Evolutionary conservation across 2,113 vertebrate species (phyloP).

Genomic region (Bagarius yarrelli): DNA sequence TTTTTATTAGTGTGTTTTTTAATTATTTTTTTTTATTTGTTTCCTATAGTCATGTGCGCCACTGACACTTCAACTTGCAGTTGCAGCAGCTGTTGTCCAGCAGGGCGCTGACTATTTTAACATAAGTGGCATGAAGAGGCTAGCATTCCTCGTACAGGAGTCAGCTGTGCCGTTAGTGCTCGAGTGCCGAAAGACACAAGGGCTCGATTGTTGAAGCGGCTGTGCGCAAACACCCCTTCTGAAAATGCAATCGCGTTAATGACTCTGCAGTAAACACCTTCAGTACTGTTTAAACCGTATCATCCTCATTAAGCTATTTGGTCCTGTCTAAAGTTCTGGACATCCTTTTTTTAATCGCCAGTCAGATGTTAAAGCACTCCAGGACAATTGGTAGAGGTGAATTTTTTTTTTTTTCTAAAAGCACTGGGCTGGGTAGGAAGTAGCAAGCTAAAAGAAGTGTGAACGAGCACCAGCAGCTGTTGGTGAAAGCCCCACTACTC

Average conservation of each 20-base stretch:
- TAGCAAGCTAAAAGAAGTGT: conserved; percentile 27
- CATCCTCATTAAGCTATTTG: background rate
- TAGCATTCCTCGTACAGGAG: conserved; percentile 62
- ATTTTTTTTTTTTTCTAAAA: background rate
- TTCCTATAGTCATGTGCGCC: background rate
- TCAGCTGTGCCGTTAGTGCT: conserved; percentile 63
- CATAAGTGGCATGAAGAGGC: conserved; percentile 57
- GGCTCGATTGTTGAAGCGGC: conserved; percentile 59
- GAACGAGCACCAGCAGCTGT: conserved; percentile 44
- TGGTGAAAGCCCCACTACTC: conserved; percentile 18
- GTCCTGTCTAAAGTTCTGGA: background rate
- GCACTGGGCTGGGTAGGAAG: background rate
- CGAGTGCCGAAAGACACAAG: conserved; percentile 54
- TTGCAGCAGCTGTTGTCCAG: conserved; percentile 43
- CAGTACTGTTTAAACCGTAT: background rate
- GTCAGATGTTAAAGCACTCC: background rate
- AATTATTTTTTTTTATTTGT: background rate
- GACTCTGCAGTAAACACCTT: background rate
- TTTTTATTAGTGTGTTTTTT: background rate
- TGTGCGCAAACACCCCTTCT: conserved; percentile 44
- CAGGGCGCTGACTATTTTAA: conserved; percentile 71
- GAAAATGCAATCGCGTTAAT: conserved; percentile 36
- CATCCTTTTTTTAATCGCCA: no score
- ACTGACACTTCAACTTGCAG: conserved; percentile 14
- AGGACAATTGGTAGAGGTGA: background rate